Percentiles rank a stretch among this genome's conserved stretches.
These are phyloP conservation scores for Cotesia chilonis DNA, from an alignment of 1,140 invertebrate genomes.

Conservation along the genomic window DNA sequence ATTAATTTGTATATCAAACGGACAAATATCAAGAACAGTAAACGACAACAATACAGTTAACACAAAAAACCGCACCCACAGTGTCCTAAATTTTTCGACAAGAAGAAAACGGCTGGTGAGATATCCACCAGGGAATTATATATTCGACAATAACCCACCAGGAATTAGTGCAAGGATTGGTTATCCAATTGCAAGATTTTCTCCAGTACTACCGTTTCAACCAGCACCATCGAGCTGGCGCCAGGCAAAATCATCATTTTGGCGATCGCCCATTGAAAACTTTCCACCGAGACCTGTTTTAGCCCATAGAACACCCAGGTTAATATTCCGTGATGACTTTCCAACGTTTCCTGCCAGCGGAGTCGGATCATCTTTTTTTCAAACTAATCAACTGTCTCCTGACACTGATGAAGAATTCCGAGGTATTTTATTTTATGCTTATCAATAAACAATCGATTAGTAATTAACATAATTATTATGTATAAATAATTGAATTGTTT, in stretches of 20 bases:
- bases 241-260: constrained; percentile 58
- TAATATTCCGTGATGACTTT: constrained; percentile 66
- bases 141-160: constrained; percentile 43
- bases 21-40: neutral
- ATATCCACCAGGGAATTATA: constrained; percentile 46
- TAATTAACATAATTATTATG: constrained; percentile 23
- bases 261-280: constrained; percentile 50
- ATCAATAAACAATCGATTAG: constrained; percentile 22
- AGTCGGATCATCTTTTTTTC: constrained; percentile 55
- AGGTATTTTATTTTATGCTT: constrained; percentile 48
- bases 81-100: neutral
- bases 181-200: constrained; percentile 44
- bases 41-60: neutral
- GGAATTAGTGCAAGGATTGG: constrained; percentile 46
- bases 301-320: constrained; percentile 64
- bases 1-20: constrained; percentile 26
- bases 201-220: constrained; percentile 39
- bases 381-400: constrained; percentile 57
- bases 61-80: neutral
- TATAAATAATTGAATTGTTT: constrained; percentile 43
- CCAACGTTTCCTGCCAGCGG: constrained; percentile 49
- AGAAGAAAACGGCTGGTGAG: constrained; percentile 52
- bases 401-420: constrained; percentile 61
- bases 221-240: constrained; percentile 48
- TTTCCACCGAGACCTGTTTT: constrained; percentile 56